Conservation (phyloP, 2,888 invertebrate genomes). For the Galeruca laticollis region DNA sequence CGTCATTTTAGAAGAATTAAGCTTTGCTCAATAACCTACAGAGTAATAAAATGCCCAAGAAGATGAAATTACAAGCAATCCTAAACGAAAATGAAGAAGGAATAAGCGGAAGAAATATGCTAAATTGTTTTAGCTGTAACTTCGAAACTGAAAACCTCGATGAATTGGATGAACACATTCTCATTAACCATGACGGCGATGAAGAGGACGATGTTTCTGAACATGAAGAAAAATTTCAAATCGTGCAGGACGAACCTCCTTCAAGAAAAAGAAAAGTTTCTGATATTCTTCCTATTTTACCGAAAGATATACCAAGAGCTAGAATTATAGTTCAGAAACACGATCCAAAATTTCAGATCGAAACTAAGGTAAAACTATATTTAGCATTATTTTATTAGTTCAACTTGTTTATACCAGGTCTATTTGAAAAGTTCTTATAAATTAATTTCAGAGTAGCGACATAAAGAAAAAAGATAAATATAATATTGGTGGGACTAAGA, state of each 20-base stretch:
- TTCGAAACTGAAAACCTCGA: conserved; percentile 47
- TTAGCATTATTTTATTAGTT: no score
- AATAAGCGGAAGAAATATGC: conserved; percentile 28
- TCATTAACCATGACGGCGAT: conserved; percentile 44
- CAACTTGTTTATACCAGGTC: neutral
- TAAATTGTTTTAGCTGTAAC: conserved; percentile 47
- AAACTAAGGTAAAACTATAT: neutral
- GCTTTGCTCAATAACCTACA: conserved; percentile 27
- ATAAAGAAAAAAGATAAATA: neutral
- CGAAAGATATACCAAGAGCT: conserved; percentile 18
- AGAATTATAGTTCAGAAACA: conserved; percentile 15
- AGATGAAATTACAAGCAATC: conserved; percentile 23
- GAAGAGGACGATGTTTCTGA: conserved; percentile 28
- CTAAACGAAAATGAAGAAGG: conserved; percentile 25
- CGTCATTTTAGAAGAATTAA: conserved; percentile 21
- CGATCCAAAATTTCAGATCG: conserved; percentile 17
- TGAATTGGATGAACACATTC: conserved; percentile 49
- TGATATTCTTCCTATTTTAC: neutral
- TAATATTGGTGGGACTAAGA: neutral
- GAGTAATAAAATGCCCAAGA: conserved; percentile 18
- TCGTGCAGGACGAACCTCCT: conserved; percentile 14
- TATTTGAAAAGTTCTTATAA: neutral
- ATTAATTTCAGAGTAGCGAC: neutral
- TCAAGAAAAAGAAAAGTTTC: neutral
- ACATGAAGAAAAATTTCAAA: conserved; percentile 31